A percentile compares a stretch with the other conserved stretches of the same genome.
Evolutionary conservation across 2,797 vertebrate genomes (phyloP).

Genomic region (Carcharodon carcharias): DNA sequence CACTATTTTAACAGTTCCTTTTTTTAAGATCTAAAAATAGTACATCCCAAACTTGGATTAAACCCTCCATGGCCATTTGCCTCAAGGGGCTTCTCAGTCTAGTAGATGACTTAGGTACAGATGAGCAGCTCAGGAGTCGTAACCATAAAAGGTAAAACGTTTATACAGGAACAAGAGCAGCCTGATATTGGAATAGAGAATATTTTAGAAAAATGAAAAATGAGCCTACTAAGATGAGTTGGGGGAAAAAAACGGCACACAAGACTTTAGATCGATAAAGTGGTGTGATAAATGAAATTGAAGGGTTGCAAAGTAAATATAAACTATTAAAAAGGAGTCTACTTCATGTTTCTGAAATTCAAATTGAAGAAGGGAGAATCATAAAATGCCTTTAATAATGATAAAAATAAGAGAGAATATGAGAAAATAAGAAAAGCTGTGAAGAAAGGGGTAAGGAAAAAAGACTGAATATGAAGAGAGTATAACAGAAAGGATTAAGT

Average conservation of each 20-base stretch:
- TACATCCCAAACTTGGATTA: not conserved
- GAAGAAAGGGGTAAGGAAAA: not conserved
- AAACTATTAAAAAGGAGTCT: not conserved
- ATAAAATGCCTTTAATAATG: not conserved
- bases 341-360: not conserved
- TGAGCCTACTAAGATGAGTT: not conserved
- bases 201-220: not conserved
- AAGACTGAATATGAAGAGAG: not conserved
- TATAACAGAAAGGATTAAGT: not conserved
- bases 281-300: not conserved
- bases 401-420: not conserved
- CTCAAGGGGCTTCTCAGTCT: not conserved
- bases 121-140: not conserved
- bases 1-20: not conserved
- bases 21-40: not conserved
- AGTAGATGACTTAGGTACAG: not conserved
- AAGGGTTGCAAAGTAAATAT: not conserved
- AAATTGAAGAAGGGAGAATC: not conserved
- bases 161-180: not conserved
- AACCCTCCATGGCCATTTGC: not conserved
- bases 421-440: too few species aligned
- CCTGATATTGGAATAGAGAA: not conserved
- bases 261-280: not conserved
- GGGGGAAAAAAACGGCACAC: not conserved
- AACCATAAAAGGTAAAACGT: not conserved